Percentiles rank a stretch among this genome's conserved stretches.
Evolutionary conservation across 2,113 vertebrate genomes (phyloP).

Genomic region (Thalassoma bifasciatum): DNA sequence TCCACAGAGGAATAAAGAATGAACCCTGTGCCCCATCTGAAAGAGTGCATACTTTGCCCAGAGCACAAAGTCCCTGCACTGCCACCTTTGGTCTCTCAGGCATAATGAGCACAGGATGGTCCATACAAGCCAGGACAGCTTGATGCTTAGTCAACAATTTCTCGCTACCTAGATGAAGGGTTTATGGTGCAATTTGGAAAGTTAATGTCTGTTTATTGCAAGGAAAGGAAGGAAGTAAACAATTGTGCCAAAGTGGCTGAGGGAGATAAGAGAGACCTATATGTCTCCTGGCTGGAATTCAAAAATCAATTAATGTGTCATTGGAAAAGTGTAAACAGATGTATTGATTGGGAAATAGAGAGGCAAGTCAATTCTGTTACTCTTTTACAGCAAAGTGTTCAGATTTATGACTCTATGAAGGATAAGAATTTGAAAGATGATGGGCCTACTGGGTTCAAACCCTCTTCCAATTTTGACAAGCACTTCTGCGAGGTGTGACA

Average conservation of each 20-base stretch:
- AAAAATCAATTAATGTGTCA: slow-evolving; percentile 61
- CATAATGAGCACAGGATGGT: slow-evolving; percentile 20
- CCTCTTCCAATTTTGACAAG: slow-evolving; percentile 37
- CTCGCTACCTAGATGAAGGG: slow-evolving; percentile 23
- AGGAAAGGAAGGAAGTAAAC: slow-evolving; percentile 55
- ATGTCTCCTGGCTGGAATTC: slow-evolving; percentile 49
- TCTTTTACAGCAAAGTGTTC: slow-evolving; percentile 4
- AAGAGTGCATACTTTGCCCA: slow-evolving; percentile 51
- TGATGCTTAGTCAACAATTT: slow-evolving; percentile 57
- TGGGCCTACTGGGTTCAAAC: slow-evolving; percentile 28
- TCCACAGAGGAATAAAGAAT: slow-evolving; percentile 3
- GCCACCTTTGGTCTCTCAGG: slow-evolving; percentile 63
- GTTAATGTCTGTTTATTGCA: slow-evolving; percentile 55
- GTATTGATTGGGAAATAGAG: slow-evolving; percentile 39
- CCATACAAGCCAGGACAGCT: slow-evolving; percentile 31
- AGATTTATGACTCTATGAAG: slow-evolving; percentile 40
- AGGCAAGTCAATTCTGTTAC: slow-evolving; percentile 14
- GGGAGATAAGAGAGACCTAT: slow-evolving; percentile 43
- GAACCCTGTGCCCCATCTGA: slow-evolving; percentile 19
- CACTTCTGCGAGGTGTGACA: slow-evolving; percentile 6
- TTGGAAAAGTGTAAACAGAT: slow-evolving; percentile 48
- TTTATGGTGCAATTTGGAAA: slow-evolving; percentile 52
- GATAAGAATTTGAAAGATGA: slow-evolving; percentile 26
- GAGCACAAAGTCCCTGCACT: slow-evolving; percentile 25
- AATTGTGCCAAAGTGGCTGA: slow-evolving; percentile 45